Evolutionary conservation across 2,888 invertebrate species (phyloP), one percentile per base, ranked within the genome.

Genomic region (Leucophenga montana): DNA sequence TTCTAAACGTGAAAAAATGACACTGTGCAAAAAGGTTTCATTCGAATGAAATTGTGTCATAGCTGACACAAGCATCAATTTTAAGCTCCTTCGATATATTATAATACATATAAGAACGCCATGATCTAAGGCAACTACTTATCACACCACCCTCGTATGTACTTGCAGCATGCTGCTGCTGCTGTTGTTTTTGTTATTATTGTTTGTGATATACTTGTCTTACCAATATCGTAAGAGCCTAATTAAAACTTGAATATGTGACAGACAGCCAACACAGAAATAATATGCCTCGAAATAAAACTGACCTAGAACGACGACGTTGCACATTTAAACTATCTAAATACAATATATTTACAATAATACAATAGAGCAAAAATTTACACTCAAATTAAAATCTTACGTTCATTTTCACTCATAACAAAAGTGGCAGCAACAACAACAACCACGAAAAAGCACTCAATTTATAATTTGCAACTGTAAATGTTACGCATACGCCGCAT

Each of bases 401-500:
- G 16, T 9, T 0, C 18, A 14, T 1, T n/a, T 16, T 9, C 22
- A 62, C 66, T 66, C 73, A 65, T 48, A 62, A 69, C 73, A 66
- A 73, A 61, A 54, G 57, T 62, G 64, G 18, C 46, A 57, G 11
- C 44, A 53, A 61, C 20, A 56, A 33, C 13, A 39, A 59, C 59
- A n/a, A 27, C n/a, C 27, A 27, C n/a, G n/a, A n/a, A 57, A 56
- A 33, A 48, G n/a, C 18, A 59, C 59, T 64, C 71, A 61, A 64
- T 8, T 18, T 48, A 11, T 39, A 73, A 75, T 66, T 82, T 78
- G 75, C 83, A 62, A 73, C 77, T 69, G 46, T 33, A 75, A 83
- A 82, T 80, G 77, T 80, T 82, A 82, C 82, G 84, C 81, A 83
- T 82, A 82, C 81, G 82, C 79, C 77, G 76, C 82, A 64, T 80